Evolutionary conservation across 2,888 invertebrate species (phyloP).

Genomic region (Ennomos erosarius): DNA sequence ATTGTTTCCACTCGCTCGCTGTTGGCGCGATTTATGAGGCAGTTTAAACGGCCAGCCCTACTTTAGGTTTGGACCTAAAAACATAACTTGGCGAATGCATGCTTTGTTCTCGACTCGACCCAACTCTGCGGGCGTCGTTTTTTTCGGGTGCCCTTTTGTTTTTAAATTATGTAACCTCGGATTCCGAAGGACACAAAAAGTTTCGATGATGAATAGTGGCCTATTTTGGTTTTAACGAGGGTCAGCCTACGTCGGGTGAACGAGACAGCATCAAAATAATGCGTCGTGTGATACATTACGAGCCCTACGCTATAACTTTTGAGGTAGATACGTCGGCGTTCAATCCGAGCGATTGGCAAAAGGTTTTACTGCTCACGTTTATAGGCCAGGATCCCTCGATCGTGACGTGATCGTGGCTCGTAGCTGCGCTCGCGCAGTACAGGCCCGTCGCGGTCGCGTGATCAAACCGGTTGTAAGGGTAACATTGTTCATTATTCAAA

Average conservation of each 20-base stretch:
- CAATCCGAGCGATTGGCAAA: conserved; percentile 52
- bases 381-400: conserved; percentile 63
- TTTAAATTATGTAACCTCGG: conserved; percentile 76
- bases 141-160: conserved; percentile 76
- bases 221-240: conserved; percentile 54
- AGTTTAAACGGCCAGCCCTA: conserved; percentile 68
- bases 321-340: conserved; percentile 43
- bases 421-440: conserved; percentile 58
- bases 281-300: conserved; percentile 39
- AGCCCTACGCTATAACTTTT: conserved; percentile 42
- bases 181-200: conserved; percentile 66
- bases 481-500: conserved; percentile 83
- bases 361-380: conserved; percentile 61
- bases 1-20: conserved; percentile 73
- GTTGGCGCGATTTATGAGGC: conserved; percentile 77
- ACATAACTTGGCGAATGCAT: conserved; percentile 67
- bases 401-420: conserved; percentile 47
- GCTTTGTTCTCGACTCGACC: conserved; percentile 69
- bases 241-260: conserved; percentile 19
- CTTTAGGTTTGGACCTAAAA: conserved; percentile 63
- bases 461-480: conserved; percentile 72
- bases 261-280: conserved; percentile 27
- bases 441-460: conserved; percentile 62
- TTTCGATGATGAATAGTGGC: conserved; percentile 64
- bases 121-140: conserved; percentile 66